A percentile compares a stretch with the other conserved stretches of the same genome.
Evolutionary conservation across 2,113 vertebrate genomes (phyloP).

Genomic region (Cyphomyrus plagiostoma): DNA sequence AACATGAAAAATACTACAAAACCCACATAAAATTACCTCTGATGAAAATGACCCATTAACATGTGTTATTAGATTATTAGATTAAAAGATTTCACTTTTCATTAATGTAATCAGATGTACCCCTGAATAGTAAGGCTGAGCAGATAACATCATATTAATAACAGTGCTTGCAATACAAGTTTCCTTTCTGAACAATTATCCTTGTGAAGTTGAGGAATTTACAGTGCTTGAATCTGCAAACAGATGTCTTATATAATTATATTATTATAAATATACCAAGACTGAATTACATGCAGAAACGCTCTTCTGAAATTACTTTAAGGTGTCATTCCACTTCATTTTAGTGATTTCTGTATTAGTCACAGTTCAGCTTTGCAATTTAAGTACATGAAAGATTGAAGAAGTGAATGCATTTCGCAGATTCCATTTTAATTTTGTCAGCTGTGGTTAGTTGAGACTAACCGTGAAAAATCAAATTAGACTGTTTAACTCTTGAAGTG

Average conservation of each 20-base stretch:
- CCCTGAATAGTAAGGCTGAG: not conserved
- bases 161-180: not conserved
- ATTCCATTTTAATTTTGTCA: not conserved
- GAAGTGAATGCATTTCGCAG: not conserved
- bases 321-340: not conserved
- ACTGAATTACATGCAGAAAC: not conserved
- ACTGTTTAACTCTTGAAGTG: not conserved
- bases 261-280: not conserved
- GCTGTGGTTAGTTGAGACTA: not conserved
- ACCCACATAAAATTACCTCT: no score
- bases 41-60: no score
- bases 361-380: not conserved
- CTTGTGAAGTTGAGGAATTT: not conserved
- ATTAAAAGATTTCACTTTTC: not conserved
- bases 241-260: not conserved
- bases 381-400: not conserved
- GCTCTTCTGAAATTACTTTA: not conserved
- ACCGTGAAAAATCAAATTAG: slow-evolving; percentile 1
- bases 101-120: not conserved
- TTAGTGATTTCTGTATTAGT: not conserved
- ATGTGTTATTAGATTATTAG: no score
- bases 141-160: not conserved
- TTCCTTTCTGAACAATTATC: not conserved
- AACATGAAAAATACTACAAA: no score
- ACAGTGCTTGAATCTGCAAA: not conserved